phyloP scores from a whole-genome alignment of 1,140 invertebrate genomes.

The Eumeta japonica region DNA sequence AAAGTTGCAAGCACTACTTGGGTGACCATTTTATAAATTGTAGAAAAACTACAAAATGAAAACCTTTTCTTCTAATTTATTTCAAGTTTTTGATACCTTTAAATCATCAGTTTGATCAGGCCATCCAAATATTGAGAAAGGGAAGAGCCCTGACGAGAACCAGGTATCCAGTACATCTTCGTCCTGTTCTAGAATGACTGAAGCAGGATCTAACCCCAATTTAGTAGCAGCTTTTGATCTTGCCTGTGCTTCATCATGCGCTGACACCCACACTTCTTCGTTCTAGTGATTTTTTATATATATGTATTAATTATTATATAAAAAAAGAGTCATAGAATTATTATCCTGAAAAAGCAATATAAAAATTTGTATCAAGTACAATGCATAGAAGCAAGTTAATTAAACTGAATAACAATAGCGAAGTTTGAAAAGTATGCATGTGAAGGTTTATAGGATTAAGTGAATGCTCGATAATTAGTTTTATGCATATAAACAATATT shows the following conservation, averaged over 20 bases:
- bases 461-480: no score
- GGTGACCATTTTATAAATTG: no score
- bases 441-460: background rate
- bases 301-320: background rate
- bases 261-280: constrained; percentile 88
- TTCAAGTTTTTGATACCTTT: no score
- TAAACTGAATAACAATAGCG: no score
- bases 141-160: constrained; percentile 97
- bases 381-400: background rate
- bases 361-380: background rate
- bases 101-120: constrained; percentile 75
- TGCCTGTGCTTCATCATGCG: constrained; percentile 81
- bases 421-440: no score
- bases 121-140: constrained; percentile 98
- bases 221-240: constrained; percentile 77
- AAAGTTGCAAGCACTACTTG: no score
- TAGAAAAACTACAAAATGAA: no score
- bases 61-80: no score
- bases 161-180: constrained; percentile 98
- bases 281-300: constrained; percentile 37
- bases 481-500: no score
- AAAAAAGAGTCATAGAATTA: background rate
- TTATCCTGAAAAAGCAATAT: background rate
- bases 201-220: constrained; percentile 69
- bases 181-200: constrained; percentile 79